Conservation (phyloP, 1,140 invertebrate species). For the Drosophila bocki region DNA sequence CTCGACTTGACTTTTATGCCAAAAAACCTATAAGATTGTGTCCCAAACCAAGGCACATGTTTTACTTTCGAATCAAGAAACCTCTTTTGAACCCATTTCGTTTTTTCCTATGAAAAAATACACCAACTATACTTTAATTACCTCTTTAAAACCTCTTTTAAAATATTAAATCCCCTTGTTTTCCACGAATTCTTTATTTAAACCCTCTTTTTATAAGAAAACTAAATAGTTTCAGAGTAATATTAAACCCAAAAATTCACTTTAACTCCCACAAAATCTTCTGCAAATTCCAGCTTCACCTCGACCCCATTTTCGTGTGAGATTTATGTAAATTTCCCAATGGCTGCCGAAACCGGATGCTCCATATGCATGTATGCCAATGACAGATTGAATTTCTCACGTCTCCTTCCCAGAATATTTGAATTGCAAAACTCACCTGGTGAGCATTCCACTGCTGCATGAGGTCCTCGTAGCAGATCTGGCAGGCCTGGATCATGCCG, state of each 20-base stretch:
- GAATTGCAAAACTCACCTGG: constrained; percentile 86
- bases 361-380: constrained; percentile 44
- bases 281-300: neutral
- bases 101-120: neutral
- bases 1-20: neutral
- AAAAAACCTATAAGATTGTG: neutral
- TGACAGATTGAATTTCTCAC: constrained; percentile 4
- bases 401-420: constrained; percentile 1
- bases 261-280: neutral
- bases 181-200: neutral
- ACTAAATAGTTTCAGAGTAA: neutral
- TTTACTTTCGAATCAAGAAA: neutral
- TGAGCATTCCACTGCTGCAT: constrained; percentile 92
- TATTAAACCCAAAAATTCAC: rapidly evolving
- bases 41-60: neutral
- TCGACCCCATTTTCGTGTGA: constrained; percentile 19
- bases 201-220: neutral
- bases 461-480: constrained; percentile 92
- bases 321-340: constrained; percentile 4
- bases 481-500: constrained; percentile 91
- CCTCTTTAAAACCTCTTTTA: neutral
- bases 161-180: neutral
- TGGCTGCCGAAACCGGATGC: constrained; percentile 20
- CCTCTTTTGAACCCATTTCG: neutral
- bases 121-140: neutral